phyloP scores from a whole-genome alignment of 2,888 invertebrate genomes.

The Caenorhabditis sp. region DNA sequence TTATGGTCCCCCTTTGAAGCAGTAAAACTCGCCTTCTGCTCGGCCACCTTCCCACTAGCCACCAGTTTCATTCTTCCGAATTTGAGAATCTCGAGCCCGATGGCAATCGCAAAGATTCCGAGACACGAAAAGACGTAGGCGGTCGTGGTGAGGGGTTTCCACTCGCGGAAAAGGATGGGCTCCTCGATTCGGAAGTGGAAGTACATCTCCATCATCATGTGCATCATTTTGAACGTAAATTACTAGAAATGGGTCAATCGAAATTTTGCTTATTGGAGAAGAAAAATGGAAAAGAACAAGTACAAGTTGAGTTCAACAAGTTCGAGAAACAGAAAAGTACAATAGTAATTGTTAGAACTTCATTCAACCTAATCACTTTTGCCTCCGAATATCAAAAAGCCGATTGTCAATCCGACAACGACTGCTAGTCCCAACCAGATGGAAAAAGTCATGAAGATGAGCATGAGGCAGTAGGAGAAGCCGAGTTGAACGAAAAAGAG shows the following conservation, averaged over 20 bases:
- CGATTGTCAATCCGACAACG: conserved; percentile 67
- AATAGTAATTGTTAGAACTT: no score
- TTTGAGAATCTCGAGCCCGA: conserved; percentile 64
- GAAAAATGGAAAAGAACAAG: not conserved
- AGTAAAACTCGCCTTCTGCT: conserved; percentile 30
- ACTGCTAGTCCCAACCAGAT: conserved; percentile 74
- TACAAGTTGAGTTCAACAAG: not conserved
- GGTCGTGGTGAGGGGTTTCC: conserved; percentile 64
- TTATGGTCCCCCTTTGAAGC: no score
- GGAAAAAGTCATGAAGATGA: conserved; percentile 78
- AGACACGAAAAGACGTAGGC: conserved; percentile 72
- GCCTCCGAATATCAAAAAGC: conserved; percentile 74
- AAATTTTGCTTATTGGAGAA: not conserved
- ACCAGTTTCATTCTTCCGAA: conserved; percentile 48
- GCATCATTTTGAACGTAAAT: conserved; percentile 20
- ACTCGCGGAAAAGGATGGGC: conserved; percentile 70
- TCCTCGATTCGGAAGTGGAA: conserved; percentile 74
- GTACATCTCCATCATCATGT: conserved; percentile 76
- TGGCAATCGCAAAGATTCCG: conserved; percentile 64
- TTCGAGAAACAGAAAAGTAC: conserved; percentile 9
- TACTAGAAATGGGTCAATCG: no score
- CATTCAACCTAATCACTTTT: conserved; percentile 21
- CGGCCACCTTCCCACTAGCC: not conserved
- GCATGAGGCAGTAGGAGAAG: conserved; percentile 75
- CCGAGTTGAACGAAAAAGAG: conserved; percentile 71